phyloP scores from a whole-genome alignment of 2,797 vertebrate genomes.

The Chelon labrosus region DNA sequence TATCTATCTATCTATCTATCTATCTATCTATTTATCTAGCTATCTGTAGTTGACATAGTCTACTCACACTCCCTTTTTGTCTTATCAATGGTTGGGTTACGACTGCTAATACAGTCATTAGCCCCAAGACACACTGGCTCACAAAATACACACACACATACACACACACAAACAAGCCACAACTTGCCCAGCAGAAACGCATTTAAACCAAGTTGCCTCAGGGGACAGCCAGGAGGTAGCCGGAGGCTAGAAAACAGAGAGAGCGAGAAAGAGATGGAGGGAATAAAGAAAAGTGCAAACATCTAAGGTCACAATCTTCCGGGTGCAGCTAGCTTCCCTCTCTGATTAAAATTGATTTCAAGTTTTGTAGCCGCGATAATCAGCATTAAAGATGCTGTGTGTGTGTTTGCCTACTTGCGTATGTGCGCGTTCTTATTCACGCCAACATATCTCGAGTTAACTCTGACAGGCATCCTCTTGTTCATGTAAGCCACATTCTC shows the following conservation, averaged over 20 bases:
- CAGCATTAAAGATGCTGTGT: constrained; percentile 45
- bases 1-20: constrained; percentile 21
- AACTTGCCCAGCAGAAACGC: constrained; percentile 72
- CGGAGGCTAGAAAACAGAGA: constrained; percentile 67
- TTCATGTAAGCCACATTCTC: constrained; percentile 46
- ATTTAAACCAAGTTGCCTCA: constrained; percentile 73
- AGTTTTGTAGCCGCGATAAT: constrained; percentile 56
- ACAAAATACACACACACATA: constrained; percentile 23
- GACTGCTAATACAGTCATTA: constrained; percentile 69
- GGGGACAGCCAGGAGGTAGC: constrained; percentile 77
- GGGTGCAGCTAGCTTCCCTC: constrained; percentile 42
- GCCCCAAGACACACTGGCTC: constrained; percentile 38
- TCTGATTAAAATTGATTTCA: constrained; percentile 68
- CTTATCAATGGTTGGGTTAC: constrained; percentile 37
- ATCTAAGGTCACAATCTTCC: constrained; percentile 70
- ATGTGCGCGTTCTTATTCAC: constrained; percentile 1
- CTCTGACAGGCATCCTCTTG: constrained; percentile 56
- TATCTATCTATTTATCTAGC: constrained; percentile 16
- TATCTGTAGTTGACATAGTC: constrained; percentile 5
- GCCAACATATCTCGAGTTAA: constrained; percentile 21
- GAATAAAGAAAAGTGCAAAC: constrained; percentile 66
- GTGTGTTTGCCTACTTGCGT: constrained; percentile 4
- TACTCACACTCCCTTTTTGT: constrained; percentile 14
- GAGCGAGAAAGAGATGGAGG: constrained; percentile 52
- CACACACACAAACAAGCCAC: constrained; percentile 66